These are phyloP conservation scores for Himalopsyche kuldschensis DNA, from an alignment of 2,888 invertebrate genomes.

Conservation along the genomic window DNA sequence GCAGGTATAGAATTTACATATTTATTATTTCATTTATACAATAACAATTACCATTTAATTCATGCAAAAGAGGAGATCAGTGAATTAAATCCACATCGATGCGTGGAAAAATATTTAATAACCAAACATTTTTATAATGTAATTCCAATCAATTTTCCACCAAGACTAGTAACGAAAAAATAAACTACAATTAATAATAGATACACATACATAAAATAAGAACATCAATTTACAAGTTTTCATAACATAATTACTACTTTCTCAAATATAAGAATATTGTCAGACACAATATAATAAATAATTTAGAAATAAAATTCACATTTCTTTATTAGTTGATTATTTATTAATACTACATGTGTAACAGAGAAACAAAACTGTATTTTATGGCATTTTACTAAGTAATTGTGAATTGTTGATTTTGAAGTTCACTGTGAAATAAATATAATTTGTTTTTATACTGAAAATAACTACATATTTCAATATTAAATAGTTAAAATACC, in stretches of 20 bases:
- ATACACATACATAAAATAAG: not conserved
- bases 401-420: too few species aligned
- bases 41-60: not conserved
- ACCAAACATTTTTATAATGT: not conserved
- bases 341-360: too few species aligned
- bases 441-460: too few species aligned
- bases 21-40: not conserved
- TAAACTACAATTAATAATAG: not conserved
- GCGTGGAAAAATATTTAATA: not conserved
- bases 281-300: not conserved
- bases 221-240: not conserved
- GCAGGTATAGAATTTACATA: not conserved
- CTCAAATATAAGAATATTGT: not conserved
- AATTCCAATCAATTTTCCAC: not conserved
- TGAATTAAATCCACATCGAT: not conserved
- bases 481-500: not conserved
- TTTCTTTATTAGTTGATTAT: not conserved
- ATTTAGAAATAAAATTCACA: not conserved
- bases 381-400: too few species aligned
- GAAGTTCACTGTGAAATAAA: too few species aligned
- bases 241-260: not conserved
- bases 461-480: not conserved
- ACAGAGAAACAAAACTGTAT: too few species aligned
- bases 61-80: conserved; percentile 1
- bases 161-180: not conserved